Base-by-base conservation (phyloP, 1,140 invertebrate genomes). In the Drosophila pachea region DNA sequence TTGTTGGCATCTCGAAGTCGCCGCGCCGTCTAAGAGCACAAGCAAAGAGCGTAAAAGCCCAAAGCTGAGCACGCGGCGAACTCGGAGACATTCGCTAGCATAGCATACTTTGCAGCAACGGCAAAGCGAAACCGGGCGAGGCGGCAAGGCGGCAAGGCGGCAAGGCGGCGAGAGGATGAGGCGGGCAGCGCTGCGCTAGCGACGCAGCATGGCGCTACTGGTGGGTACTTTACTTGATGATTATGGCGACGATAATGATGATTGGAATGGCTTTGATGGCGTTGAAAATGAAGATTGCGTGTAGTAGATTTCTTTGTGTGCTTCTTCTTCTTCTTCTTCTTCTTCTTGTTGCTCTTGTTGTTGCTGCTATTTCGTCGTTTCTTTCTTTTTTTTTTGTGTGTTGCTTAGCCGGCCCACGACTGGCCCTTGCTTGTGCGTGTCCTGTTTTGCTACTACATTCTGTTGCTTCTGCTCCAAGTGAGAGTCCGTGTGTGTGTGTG, bases 241-340 rank as follows among this genome's bases (percentile, higher is more conserved):
- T 88, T 88, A 88, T 88, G 87, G 87, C 87, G 87, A 88, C 87
- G 87, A 88, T 88, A 88, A 88, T 88, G 87, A 88, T 88, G 87
- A 88, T 88, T 88, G 87, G 83, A 88, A 88, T 88, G 87, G 87
- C 74, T 88, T 88, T 88, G 87, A 88, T 88, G 87, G 87, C 87
- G 87, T 88, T 88, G 77, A 87, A 88, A 88, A 88, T 88, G 87
- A 88, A 88, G 87, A 88, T 88, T 88, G 86, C 86, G 86, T 88
- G 86, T 88, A 82, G 86, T 88, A 86, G 84, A 88, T 86, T 88
- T 82, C 66, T 58, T 68, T 66, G 55, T 74, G 68, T 75, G 78
- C 71, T 42, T 48, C 56, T 42, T n/a, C 12, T 9, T 12, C 12
- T 43, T 14, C 4, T 14, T 43, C 11, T 12, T 42, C 11, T 12